Evolutionary conservation across 2,888 invertebrate genomes (phyloP).

Genomic region (Melanophora roralis): DNA sequence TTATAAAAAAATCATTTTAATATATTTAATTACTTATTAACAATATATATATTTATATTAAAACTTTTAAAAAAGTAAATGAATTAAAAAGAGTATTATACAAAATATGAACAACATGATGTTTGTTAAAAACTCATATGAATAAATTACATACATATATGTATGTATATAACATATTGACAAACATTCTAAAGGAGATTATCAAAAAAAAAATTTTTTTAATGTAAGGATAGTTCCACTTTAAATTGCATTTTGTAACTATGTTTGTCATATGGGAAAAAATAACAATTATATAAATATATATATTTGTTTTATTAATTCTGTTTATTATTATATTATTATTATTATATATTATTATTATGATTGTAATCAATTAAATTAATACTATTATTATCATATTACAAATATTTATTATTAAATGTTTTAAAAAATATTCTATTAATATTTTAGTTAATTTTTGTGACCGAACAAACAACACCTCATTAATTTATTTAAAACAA

Average conservation of each 20-base stretch:
- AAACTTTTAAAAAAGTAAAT: conserved; percentile 58
- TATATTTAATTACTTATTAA: conserved; percentile 49
- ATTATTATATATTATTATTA: no score
- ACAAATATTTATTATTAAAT: conserved; percentile 58
- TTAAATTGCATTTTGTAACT: background rate
- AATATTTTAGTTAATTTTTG: conserved; percentile 63
- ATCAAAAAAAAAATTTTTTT: no score
- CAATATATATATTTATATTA: conserved; percentile 64
- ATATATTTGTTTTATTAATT: conserved; percentile 41
- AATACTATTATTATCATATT: conserved; percentile 36
- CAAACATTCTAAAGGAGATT: no score
- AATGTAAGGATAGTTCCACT: no score
- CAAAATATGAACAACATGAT: no score
- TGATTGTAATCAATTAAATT: conserved; percentile 19
- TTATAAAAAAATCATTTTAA: conserved; percentile 11
- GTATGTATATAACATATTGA: no score
- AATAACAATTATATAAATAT: background rate
- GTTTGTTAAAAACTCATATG: no score
- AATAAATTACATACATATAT: no score
- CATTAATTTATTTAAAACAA: conserved; percentile 64
- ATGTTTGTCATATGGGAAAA: background rate
- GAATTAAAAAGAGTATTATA: no score
- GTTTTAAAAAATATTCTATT: conserved; percentile 61
- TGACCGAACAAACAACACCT: conserved; percentile 63
- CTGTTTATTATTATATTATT: conserved; percentile 48